phyloP scores from a whole-genome alignment of 2,113 vertebrate species.

The Delphinapterus leucas region DNA sequence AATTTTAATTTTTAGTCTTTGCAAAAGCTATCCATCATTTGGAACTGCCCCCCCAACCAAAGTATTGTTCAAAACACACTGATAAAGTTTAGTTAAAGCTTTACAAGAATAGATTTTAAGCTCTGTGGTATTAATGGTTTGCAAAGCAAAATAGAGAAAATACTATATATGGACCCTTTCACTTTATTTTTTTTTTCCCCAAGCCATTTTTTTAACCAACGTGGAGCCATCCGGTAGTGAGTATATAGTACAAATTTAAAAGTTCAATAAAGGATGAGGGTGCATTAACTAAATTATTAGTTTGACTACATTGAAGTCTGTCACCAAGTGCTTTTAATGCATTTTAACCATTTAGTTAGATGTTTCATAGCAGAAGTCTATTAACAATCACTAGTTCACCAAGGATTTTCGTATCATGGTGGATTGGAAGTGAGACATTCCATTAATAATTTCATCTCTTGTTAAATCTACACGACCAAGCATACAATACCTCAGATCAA shows the following conservation, averaged over 20 bases:
- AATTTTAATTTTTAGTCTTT: constrained; percentile 67
- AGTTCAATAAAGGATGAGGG: not conserved
- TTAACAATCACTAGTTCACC: not conserved
- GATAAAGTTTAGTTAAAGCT: constrained; percentile 34
- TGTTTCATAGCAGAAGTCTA: not conserved
- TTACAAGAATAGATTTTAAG: constrained; percentile 43
- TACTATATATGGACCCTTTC: not conserved
- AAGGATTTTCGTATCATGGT: not conserved
- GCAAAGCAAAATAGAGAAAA: not conserved
- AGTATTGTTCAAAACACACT: not conserved
- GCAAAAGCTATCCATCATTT: constrained; percentile 52
- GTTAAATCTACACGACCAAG: not conserved
- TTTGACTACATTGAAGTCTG: not conserved
- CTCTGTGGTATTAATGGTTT: constrained; percentile 32
- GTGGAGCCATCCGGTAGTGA: not conserved
- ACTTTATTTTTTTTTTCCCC: not conserved
- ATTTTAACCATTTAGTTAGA: not conserved
- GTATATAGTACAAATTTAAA: not conserved
- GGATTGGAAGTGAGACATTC: not conserved
- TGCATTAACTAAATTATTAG: not conserved
- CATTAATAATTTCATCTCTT: not conserved
- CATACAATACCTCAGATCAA: not conserved
- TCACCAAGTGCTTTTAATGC: not conserved
- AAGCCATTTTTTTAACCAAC: not conserved
- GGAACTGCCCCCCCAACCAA: not conserved